phyloP scores from a whole-genome alignment of 2,113 vertebrate genomes.

The Aegypius monachus region DNA sequence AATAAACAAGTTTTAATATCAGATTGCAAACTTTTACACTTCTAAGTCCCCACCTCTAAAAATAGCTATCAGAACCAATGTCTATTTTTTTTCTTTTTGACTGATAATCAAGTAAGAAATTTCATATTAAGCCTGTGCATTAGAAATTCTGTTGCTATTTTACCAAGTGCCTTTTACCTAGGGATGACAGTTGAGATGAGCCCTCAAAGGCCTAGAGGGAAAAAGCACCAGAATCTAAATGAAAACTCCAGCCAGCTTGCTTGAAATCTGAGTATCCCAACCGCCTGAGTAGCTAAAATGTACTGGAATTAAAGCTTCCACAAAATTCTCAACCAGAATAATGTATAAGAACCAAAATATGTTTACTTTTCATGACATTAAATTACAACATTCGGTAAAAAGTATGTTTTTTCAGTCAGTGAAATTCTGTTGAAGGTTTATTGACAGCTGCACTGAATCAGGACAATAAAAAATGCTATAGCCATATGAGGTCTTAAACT shows the following conservation, averaged over 20 bases:
- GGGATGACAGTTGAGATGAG: neutral
- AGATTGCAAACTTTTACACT: neutral
- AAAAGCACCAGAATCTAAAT: neutral
- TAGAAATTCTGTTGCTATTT: neutral
- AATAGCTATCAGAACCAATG: neutral
- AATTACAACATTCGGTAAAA: neutral
- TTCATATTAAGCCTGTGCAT: neutral
- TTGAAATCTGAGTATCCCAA: neutral
- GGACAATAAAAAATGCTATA: neutral
- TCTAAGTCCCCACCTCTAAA: neutral
- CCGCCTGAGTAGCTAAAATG: neutral
- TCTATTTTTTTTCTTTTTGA: accelerated
- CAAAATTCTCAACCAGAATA: neutral
- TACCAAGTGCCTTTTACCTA: neutral
- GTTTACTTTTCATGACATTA: neutral
- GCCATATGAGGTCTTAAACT: neutral
- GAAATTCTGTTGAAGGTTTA: neutral
- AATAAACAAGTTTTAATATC: neutral
- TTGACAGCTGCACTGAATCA: neutral
- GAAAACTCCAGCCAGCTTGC: neutral
- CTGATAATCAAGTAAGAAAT: neutral
- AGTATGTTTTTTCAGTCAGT: neutral
- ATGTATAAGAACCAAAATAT: neutral
- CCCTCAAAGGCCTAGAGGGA: neutral
- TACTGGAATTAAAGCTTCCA: neutral